Percentiles rank a stretch among this genome's conserved stretches.
These are phyloP conservation scores for Aromia moschata DNA, from an alignment of 2,888 invertebrate genomes.

Conservation along the genomic window DNA sequence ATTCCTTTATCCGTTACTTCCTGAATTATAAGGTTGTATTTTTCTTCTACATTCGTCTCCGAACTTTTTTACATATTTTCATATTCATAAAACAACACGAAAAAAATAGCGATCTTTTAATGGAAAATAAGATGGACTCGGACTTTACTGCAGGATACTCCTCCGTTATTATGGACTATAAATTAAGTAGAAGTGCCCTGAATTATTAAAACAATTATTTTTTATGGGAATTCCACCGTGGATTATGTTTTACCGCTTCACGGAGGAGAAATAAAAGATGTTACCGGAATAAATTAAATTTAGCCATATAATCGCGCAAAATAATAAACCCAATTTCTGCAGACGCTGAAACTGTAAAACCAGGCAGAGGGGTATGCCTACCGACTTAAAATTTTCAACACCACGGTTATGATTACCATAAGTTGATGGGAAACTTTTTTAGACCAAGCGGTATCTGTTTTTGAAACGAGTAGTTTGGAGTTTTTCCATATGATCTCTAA, in stretches of 20 bases:
- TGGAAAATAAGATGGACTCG: not conserved
- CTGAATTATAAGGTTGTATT: too few relatives aligned
- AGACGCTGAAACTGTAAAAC: not conserved
- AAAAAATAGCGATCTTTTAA: not conserved
- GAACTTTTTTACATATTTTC: too few relatives aligned
- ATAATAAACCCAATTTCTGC: slow-evolving; percentile 5
- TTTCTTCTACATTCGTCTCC: too few relatives aligned
- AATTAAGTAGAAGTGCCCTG: not conserved
- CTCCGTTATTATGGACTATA: slow-evolving; percentile 1
- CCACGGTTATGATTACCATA: too few relatives aligned
- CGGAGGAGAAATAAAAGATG: not conserved
- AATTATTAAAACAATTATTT: slow-evolving; percentile 10
- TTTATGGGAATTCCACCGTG: slow-evolving; percentile 8
- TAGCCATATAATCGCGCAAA: not conserved
- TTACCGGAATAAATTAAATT: slow-evolving; percentile 10
- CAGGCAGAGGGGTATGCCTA: not conserved
- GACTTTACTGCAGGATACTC: not conserved
- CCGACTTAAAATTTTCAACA: too few relatives aligned
- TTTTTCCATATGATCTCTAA: too few relatives aligned
- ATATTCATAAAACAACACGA: too few relatives aligned
- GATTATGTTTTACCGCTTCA: not conserved
- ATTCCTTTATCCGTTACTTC: too few relatives aligned
- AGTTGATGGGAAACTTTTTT: too few relatives aligned
- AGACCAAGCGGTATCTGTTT: too few relatives aligned
- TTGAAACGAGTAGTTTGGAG: too few relatives aligned